Percentiles rank a stretch among this genome's conserved stretches.
These are phyloP conservation scores for Martes flavigula DNA, from an alignment of 2,797 vertebrate species.

Conservation along the genomic window DNA sequence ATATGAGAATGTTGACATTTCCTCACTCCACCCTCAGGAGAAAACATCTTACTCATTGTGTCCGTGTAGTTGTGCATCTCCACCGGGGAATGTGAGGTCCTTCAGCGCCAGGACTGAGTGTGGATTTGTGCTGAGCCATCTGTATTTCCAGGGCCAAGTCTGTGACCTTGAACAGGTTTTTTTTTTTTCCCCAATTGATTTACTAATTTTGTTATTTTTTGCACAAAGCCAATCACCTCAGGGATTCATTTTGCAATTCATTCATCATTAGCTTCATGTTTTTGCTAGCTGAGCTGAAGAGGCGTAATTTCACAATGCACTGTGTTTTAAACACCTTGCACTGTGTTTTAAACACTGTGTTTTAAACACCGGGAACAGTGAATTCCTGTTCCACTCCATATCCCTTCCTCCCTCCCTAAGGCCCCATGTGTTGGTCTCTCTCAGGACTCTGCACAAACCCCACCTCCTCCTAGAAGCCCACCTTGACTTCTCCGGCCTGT, in stretches of 20 bases:
- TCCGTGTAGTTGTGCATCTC: neutral
- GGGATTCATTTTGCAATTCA: neutral
- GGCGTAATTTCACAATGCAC: neutral
- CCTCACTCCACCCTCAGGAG: rapidly evolving
- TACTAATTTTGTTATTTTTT: conserved; percentile 14
- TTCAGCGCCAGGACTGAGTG: neutral
- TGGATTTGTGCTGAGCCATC: neutral
- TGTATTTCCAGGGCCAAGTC: neutral
- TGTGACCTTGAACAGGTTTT: neutral
- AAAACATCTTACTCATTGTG: neutral
- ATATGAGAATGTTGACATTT: neutral
- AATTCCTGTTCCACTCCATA: neutral
- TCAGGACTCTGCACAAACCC: neutral
- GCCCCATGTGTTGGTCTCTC: neutral
- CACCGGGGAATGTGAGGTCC: neutral
- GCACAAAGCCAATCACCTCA: neutral
- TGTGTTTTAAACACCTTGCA: too few relatives aligned
- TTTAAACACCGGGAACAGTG: too few relatives aligned
- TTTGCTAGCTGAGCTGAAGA: neutral
- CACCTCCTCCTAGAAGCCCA: neutral
- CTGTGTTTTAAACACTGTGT: neutral
- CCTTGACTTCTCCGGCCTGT: neutral
- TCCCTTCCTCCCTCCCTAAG: neutral
- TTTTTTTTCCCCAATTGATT: neutral
- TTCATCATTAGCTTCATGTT: neutral